Percentiles rank a stretch among this genome's conserved stretches.
Evolutionary conservation across 2,797 vertebrate species (phyloP).

Genomic region (Danio aesculapii): DNA sequence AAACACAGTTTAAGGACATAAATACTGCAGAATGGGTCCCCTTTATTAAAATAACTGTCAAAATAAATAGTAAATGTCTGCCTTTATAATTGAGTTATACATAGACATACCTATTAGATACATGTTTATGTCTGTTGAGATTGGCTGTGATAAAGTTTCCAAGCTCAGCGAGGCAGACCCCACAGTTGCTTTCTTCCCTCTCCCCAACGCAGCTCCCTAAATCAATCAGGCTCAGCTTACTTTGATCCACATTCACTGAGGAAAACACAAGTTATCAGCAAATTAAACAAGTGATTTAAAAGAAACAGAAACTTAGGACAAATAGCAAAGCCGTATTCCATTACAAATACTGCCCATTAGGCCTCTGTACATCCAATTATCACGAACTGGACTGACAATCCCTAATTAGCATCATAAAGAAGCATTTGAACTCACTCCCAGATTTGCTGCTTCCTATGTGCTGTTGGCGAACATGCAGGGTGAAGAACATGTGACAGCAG

Average conservation of each 20-base stretch:
- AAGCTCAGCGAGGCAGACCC: constrained; percentile 88
- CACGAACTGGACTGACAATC: not conserved
- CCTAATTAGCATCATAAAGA: not conserved
- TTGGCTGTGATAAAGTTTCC: constrained; percentile 91
- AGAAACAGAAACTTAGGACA: not conserved
- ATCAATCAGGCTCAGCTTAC: constrained; percentile 95
- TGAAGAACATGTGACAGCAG: constrained; percentile 98
- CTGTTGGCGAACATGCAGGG: constrained; percentile 93
- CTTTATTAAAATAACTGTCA: not conserved
- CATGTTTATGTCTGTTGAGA: constrained; percentile 91
- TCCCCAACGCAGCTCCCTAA: constrained; percentile 91
- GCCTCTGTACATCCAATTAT: too few species aligned
- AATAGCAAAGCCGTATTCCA: not conserved
- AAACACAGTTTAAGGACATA: too few species aligned
- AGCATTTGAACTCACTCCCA: constrained; percentile 70
- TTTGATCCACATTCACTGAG: constrained; percentile 89
- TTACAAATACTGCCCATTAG: too few species aligned
- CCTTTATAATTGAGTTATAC: constrained; percentile 1
- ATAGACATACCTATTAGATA: constrained; percentile 87
- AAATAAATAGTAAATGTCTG: not conserved
- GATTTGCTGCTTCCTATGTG: constrained; percentile 94
- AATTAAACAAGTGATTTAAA: constrained; percentile 7
- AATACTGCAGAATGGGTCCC: too few species aligned
- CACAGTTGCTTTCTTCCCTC: constrained; percentile 80
- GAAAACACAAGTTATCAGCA: constrained; percentile 40